These are phyloP conservation scores for Thinocorus orbignyianus DNA, from an alignment of 2,113 vertebrate species.

Conservation along the genomic window DNA sequence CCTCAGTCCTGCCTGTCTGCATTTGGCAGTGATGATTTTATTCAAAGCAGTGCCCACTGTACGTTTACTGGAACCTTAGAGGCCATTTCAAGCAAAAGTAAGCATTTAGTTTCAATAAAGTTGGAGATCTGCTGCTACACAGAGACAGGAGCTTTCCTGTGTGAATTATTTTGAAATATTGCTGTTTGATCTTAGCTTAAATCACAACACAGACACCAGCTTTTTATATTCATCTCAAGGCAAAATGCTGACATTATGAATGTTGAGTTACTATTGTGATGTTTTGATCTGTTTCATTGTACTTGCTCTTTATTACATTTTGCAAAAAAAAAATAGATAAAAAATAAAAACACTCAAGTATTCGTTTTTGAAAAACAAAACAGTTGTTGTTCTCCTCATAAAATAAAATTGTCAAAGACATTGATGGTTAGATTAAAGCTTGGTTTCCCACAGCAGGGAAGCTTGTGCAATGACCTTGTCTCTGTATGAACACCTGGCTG, in stretches of 20 bases:
- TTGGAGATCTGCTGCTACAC: neutral
- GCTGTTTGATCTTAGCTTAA: neutral
- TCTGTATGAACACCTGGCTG: neutral
- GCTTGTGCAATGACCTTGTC: too few species aligned
- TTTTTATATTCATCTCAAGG: neutral
- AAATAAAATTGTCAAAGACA: neutral
- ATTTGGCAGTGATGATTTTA: neutral
- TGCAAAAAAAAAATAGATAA: neutral
- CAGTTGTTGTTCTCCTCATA: neutral
- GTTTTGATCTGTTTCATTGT: rapidly evolving
- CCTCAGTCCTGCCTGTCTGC: neutral
- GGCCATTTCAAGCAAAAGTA: neutral
- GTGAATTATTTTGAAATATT: neutral
- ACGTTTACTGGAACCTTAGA: neutral
- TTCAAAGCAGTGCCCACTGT: neutral
- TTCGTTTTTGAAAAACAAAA: neutral
- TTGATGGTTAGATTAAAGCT: neutral
- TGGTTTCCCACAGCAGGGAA: neutral
- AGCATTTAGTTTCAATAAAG: neutral
- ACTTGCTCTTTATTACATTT: neutral
- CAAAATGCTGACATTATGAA: neutral
- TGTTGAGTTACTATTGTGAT: neutral
- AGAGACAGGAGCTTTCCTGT: neutral
- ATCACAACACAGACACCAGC: neutral
- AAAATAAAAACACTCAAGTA: neutral